A percentile compares a stretch with the other conserved stretches of the same genome.
Evolutionary conservation across 1,140 invertebrate genomes (phyloP).

Genomic region (Hirudo medicinalis): DNA sequence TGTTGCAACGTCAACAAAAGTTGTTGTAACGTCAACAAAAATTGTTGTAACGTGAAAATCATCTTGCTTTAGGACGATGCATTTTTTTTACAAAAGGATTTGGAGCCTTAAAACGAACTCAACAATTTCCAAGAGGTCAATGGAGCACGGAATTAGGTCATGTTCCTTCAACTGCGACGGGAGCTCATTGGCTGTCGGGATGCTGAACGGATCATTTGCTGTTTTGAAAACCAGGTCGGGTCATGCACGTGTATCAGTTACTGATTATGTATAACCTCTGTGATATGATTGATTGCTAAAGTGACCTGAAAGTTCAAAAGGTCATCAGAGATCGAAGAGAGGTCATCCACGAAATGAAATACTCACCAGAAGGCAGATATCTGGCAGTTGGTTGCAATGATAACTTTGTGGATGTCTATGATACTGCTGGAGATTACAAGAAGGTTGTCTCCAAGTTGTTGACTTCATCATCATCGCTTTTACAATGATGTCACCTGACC

Average conservation of each 20-base stretch:
- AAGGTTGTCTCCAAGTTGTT: background rate
- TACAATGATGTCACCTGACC: background rate
- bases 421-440: slow-evolving; percentile 30
- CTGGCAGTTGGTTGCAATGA: slow-evolving; percentile 41
- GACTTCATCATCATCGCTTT: too few species aligned
- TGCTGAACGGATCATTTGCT: slow-evolving; percentile 38
- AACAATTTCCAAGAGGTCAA: slow-evolving; percentile 26
- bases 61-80: too few species aligned
- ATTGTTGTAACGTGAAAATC: too few species aligned
- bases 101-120: slow-evolving; percentile 36
- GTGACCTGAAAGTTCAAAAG: slow-evolving; percentile 8
- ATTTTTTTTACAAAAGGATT: slow-evolving; percentile 28
- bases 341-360: slow-evolving; percentile 42
- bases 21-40: too few species aligned
- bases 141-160: slow-evolving; percentile 38
- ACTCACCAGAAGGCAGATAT: slow-evolving; percentile 38
- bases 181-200: slow-evolving; percentile 35
- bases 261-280: background rate
- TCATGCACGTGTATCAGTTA: background rate
- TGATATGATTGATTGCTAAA: background rate
- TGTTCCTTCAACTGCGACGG: slow-evolving; percentile 39
- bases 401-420: slow-evolving; percentile 41
- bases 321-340: slow-evolving; percentile 39
- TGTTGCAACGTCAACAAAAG: too few species aligned
- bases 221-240: slow-evolving; percentile 35